A percentile compares a stretch with the other conserved stretches of the same genome.
Evolutionary conservation across 2,113 vertebrate genomes (phyloP).

Genomic region (Plecturocebus donacophilus): DNA sequence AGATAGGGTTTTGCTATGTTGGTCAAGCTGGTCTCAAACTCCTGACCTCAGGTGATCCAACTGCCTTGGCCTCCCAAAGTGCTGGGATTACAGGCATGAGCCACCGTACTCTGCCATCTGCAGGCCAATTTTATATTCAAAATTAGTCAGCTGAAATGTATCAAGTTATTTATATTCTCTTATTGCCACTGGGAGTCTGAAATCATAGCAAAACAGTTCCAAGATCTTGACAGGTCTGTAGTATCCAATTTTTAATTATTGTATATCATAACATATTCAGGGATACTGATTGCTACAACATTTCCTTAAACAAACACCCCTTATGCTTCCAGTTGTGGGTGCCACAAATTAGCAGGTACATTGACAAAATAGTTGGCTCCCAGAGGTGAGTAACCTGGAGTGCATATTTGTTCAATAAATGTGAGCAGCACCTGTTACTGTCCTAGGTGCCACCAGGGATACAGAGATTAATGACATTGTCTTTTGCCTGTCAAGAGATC

Average conservation of each 20-base stretch:
- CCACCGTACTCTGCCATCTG: no score
- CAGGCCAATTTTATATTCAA: neutral
- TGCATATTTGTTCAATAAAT: neutral
- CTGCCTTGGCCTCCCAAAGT: no score
- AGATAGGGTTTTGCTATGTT: no score
- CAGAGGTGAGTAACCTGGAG: neutral
- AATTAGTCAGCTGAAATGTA: neutral
- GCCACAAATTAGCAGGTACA: neutral
- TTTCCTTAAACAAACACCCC: neutral
- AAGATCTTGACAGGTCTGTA: neutral
- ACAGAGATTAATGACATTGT: neutral
- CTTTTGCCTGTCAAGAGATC: neutral
- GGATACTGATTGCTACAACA: neutral
- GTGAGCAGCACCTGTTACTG: neutral
- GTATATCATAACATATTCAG: neutral
- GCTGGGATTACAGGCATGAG: no score
- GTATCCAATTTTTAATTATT: neutral
- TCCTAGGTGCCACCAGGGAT: neutral
- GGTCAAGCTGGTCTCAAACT: no score
- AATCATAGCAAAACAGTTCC: neutral
- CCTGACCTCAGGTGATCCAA: no score
- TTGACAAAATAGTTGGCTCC: neutral
- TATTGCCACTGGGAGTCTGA: neutral
- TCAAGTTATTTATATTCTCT: neutral
- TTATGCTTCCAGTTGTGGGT: neutral